These are phyloP conservation scores for Chromobotia macracanthus DNA, from an alignment of 2,797 vertebrate genomes.

Conservation along the genomic window DNA sequence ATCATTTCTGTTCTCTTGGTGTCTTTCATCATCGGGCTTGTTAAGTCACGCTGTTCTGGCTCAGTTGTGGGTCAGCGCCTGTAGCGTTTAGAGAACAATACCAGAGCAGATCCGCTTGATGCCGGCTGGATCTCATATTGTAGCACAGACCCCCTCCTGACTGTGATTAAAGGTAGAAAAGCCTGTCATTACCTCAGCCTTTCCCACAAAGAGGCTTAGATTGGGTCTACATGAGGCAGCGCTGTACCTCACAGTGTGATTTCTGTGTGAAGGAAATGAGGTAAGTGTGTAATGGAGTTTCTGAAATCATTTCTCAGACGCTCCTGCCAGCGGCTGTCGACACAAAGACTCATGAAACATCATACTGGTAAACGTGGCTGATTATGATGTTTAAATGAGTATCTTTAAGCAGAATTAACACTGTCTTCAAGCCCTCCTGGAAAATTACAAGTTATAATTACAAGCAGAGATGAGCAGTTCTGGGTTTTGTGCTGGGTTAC, in stretches of 20 bases:
- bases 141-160: not conserved
- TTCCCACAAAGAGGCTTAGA: not conserved
- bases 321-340: too few species aligned
- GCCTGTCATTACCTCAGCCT: slow-evolving; percentile 32
- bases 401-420: not conserved
- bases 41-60: slow-evolving; percentile 66
- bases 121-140: not conserved
- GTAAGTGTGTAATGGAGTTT: not conserved
- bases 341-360: not conserved
- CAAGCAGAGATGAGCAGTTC: not conserved
- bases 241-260: not conserved
- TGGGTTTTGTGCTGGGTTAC: not conserved
- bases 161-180: slow-evolving; percentile 40
- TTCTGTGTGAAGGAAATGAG: not conserved
- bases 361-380: not conserved
- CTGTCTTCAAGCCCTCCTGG: not conserved
- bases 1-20: slow-evolving; percentile 23
- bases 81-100: slow-evolving; percentile 60
- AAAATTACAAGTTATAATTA: not conserved
- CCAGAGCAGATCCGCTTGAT: slow-evolving; percentile 36
- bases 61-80: slow-evolving; percentile 68
- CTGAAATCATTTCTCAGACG: too few species aligned
- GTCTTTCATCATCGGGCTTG: slow-evolving; percentile 61
- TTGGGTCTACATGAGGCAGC: not conserved
- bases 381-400: not conserved